Evolutionary conservation across 1,140 invertebrate genomes (phyloP), one percentile per base, ranked within the genome.

Genomic region (Drosophila ananassae): DNA sequence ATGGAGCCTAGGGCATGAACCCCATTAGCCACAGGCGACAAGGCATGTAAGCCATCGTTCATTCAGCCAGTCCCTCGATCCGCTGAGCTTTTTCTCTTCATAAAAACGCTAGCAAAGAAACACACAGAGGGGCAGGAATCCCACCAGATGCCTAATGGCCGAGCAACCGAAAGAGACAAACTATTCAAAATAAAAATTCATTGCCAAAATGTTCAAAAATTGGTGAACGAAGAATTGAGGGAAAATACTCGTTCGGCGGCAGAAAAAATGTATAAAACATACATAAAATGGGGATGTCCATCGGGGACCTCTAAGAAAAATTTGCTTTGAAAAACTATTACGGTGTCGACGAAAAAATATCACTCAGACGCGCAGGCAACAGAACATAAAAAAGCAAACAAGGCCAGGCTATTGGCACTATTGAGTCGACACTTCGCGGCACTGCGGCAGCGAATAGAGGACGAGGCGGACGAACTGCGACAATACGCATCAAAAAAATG

Each of bases 31-130:
- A 66, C 73, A 66, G 78, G 64, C 68, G 63, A 50, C 52, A 68
- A 47, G 47, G 54, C 51, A 47, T 48, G 64, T 77, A 77, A 73
- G 73, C 77, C 55, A 39, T 21, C 39, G 61, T 62, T 37, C 53
- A 50, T 63, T 66, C 63, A 61, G 66, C 58, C 67, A 77, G 77
- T 79, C 72, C 32, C 61, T 73, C 34, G 59, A n/a, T 57, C 32
- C 62, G 77, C 69, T 87, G 82, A 87, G 83, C 83, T 82, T 85
- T 87, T 87, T 85, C 87, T 85, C 82, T 87, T 87, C 74, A 89
- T 87, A 89, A 89, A 85, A 87, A 87, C 69, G 71, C 78, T 39
- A 52, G 69, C 82, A 85, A 60, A 79, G 63, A 77, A 55, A 73
- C 30, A 62, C 50, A 60, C 37, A 10, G 3, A 10, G 3, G 12